Conservation (phyloP, 2,888 invertebrate species). For the Hypena proboscidalis region DNA sequence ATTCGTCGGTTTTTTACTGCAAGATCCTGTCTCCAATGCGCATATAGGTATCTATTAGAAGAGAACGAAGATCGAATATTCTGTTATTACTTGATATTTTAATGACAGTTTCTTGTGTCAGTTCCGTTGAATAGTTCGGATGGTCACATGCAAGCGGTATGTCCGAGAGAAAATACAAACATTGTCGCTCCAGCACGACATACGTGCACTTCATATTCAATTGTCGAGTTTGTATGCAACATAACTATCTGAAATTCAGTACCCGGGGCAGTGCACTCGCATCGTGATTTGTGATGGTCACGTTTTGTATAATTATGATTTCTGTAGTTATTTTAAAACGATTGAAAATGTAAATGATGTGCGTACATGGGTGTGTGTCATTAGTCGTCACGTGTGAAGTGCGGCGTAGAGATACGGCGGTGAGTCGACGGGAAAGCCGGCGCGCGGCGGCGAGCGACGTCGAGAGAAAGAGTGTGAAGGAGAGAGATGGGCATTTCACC, state of each 20-base stretch:
- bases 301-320: slow-evolving; percentile 31
- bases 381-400: slow-evolving; percentile 28
- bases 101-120: slow-evolving; percentile 78
- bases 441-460: slow-evolving; percentile 60
- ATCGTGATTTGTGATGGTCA: slow-evolving; percentile 32
- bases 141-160: slow-evolving; percentile 73
- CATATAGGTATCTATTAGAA: slow-evolving; percentile 54
- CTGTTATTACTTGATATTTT: slow-evolving; percentile 70
- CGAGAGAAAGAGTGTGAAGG: slow-evolving; percentile 83
- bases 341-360: slow-evolving; percentile 17
- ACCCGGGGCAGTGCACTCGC: slow-evolving; percentile 20
- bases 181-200: slow-evolving; percentile 56
- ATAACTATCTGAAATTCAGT: slow-evolving; percentile 41
- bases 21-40: slow-evolving; percentile 48
- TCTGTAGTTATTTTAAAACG: slow-evolving; percentile 22
- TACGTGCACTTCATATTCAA: slow-evolving; percentile 42
- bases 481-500: slow-evolving; percentile 84
- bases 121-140: slow-evolving; percentile 79
- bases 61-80: slow-evolving; percentile 60
- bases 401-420: slow-evolving; percentile 30
- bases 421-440: slow-evolving; percentile 69
- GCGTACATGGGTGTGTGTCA: slow-evolving; percentile 19
- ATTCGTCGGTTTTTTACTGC: slow-evolving; percentile 51
- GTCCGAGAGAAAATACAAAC: slow-evolving; percentile 68
- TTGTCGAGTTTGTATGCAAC: slow-evolving; percentile 36